Evolutionary conservation across 2,113 vertebrate species (phyloP).

Genomic region (Macaca mulatta): DNA sequence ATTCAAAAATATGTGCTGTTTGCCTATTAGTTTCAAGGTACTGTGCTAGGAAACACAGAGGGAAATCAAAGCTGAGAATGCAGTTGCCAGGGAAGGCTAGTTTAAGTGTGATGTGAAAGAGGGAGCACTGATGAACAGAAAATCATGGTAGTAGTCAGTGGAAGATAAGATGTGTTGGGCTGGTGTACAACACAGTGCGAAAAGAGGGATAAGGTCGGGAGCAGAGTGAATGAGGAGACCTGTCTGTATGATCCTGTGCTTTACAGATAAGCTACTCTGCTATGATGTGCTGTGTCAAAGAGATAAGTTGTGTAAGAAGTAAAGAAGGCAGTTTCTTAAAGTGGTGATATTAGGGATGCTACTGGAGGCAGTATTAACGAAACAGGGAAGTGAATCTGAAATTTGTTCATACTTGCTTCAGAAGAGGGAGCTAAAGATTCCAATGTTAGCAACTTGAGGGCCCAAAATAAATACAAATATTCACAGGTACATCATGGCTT

Average conservation of each 20-base stretch:
- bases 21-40: background rate
- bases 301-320: background rate
- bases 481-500: background rate
- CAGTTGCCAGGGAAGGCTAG: background rate
- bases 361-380: background rate
- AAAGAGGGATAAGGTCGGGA: background rate
- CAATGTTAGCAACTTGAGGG: background rate
- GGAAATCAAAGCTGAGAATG: background rate
- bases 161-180: background rate
- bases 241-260: background rate
- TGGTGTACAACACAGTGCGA: background rate
- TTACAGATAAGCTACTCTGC: background rate
- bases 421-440: background rate
- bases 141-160: background rate
- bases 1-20: background rate
- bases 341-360: background rate
- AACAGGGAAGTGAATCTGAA: background rate
- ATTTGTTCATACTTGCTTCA: background rate
- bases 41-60: background rate
- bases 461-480: background rate
- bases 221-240: background rate
- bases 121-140: background rate
- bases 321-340: background rate
- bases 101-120: background rate
- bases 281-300: background rate